phyloP scores from a whole-genome alignment of 92 coral and sea anemone genomes.

The Scolanthus callimorphus region DNA sequence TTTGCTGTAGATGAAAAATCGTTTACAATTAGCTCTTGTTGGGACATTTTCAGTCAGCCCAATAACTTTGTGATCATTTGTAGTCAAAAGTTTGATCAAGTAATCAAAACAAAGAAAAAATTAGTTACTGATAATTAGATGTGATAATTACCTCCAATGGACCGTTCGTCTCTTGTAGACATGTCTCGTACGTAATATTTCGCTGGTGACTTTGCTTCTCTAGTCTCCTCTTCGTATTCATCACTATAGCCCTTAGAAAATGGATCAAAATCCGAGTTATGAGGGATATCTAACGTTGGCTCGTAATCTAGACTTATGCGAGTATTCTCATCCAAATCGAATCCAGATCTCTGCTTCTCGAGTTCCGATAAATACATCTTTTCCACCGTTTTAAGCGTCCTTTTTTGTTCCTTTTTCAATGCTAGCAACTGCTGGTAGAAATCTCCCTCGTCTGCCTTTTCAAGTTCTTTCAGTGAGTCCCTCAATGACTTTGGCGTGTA shows the following conservation, averaged over 20 bases:
- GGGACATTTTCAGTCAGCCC: no score
- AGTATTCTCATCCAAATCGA: slow-evolving; percentile 63
- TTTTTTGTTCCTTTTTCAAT: slow-evolving; percentile 83
- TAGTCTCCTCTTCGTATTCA: slow-evolving; percentile 15
- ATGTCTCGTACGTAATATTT: slow-evolving; percentile 68
- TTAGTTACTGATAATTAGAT: no score
- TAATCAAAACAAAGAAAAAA: no score
- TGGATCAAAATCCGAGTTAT: slow-evolving; percentile 50
- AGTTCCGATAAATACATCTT: slow-evolving; percentile 76
- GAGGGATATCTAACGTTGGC: slow-evolving; percentile 16
- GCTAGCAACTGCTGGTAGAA: slow-evolving; percentile 78
- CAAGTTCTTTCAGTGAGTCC: slow-evolving; percentile 71
- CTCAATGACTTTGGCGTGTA: slow-evolving; percentile 64
- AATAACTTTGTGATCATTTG: no score
- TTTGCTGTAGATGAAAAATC: no score
- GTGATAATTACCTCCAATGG: no score
- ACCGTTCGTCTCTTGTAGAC: slow-evolving; percentile 74
- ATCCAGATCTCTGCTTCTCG: slow-evolving; percentile 57
- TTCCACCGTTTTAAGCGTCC: slow-evolving; percentile 80
- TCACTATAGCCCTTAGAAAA: slow-evolving; percentile 24
- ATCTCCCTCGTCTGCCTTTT: slow-evolving; percentile 70
- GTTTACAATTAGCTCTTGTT: no score
- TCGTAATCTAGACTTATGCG: slow-evolving; percentile 52
- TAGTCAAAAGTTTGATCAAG: no score
- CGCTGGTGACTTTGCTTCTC: slow-evolving; percentile 26